These are phyloP conservation scores for Monarcha castaneiventris DNA, from an alignment of 2,113 vertebrate species.

Conservation along the genomic window DNA sequence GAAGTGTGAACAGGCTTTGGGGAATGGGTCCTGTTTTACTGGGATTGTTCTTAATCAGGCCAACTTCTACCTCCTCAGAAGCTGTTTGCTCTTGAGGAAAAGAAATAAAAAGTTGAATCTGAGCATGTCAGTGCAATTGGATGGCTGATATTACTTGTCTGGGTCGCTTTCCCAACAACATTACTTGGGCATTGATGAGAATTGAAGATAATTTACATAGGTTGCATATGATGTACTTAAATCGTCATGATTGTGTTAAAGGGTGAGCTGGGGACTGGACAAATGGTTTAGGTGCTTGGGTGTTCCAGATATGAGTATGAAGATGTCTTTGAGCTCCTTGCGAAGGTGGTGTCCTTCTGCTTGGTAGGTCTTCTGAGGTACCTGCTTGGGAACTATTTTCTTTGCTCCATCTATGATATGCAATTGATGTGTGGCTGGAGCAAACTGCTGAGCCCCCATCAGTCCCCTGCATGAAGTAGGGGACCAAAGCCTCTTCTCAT, in stretches of 20 bases:
- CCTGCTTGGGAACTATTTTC: not conserved
- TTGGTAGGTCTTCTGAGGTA: not conserved
- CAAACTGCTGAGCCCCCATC: not conserved
- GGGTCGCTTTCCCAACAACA: not conserved
- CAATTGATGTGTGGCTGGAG: fast-evolving
- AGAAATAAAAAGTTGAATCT: not conserved
- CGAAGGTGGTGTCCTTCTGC: not conserved
- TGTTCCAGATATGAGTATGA: not conserved
- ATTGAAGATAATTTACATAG: not conserved
- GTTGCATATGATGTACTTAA: not conserved
- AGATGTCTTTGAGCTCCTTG: not conserved
- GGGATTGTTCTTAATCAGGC: not conserved
- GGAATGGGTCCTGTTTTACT: not conserved
- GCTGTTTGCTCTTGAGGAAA: not conserved
- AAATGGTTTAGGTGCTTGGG: not conserved
- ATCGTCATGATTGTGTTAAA: not conserved
- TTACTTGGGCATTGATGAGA: not conserved
- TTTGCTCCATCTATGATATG: not conserved
- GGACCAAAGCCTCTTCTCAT: not conserved
- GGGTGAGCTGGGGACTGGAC: not conserved
- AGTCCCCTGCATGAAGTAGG: not conserved
- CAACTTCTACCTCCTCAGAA: not conserved
- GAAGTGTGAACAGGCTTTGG: not conserved
- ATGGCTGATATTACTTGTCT: not conserved
- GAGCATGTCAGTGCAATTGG: not conserved